These are phyloP conservation scores for Alethe castanea DNA, from an alignment of 2,113 vertebrate genomes.

Conservation along the genomic window DNA sequence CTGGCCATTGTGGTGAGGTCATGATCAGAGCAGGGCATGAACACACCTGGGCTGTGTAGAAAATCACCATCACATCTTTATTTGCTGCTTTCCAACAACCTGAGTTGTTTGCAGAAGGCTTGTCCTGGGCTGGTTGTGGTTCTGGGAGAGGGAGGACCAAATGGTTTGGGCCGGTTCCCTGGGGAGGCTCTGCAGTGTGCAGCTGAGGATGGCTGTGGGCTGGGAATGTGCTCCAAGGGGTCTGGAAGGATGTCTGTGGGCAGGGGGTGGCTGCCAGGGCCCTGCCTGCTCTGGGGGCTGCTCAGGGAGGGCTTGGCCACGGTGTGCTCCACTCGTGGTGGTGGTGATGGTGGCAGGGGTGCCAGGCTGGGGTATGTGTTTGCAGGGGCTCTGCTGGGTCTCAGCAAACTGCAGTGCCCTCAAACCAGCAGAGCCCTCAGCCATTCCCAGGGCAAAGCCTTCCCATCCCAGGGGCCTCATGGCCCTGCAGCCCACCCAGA, in stretches of 20 bases:
- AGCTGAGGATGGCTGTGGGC: not conserved
- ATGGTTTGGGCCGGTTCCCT: not conserved
- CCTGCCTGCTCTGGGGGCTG: not conserved
- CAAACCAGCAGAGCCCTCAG: not conserved
- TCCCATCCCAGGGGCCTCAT: accelerated
- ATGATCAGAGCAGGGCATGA: not conserved
- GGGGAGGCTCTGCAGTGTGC: not conserved
- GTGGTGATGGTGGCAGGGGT: not conserved
- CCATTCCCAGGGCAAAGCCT: not conserved
- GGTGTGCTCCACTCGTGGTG: accelerated
- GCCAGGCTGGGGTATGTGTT: accelerated
- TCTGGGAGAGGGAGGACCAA: not conserved
- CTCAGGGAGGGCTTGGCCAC: not conserved
- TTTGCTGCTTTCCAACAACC: not conserved
- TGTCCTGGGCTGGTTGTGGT: not conserved
- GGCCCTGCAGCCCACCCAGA: not conserved
- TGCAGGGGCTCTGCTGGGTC: not conserved
- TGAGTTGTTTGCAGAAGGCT: not conserved
- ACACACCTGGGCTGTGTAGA: not conserved
- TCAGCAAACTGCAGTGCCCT: not conserved
- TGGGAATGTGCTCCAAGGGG: not conserved
- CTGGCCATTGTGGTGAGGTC: accelerated
- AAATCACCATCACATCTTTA: slow-evolving; percentile 23
- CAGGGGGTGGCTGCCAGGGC: not conserved
- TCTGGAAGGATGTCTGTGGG: not conserved